Base-by-base conservation (phyloP, 2,797 vertebrate species). In the Fundulus diaphanus region DNA sequence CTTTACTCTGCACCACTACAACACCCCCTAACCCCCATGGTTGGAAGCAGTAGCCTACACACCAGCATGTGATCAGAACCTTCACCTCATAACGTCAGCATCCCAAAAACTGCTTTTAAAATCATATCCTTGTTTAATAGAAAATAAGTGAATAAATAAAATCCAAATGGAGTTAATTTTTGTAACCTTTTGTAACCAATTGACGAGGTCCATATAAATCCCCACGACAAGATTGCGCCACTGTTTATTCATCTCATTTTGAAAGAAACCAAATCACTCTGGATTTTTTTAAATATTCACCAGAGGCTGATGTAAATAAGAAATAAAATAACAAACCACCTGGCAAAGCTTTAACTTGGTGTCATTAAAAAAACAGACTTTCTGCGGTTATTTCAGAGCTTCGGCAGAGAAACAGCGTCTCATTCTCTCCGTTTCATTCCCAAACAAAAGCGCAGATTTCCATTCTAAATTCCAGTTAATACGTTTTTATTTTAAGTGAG, bases 141-240 rank as follows among this genome's bases (percentile, higher is more conserved):
- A 42, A 42, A 42, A 42, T 42, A 42, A 87, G 83, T 81, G 73
- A 67, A 78, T 57, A 83, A 90, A 92, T 87, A 84, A 89, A 56
- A 44, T 15, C 83, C 83, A 73, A 74, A 87, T 85, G 74, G 75
- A 88, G 89, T 89, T 89, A 92, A 91, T 91, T 91, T 84, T 84
- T 80, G 67, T 79, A 87, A 83, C 78, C 79, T 90, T 86, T 89
- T n/a, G n/a, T n/a, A n/a, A 69, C 88, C 86, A 90, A 90, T 86
- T 92, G 86, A 91, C 86, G 81, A 87, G 85, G 86, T 67, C 84
- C 80, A 7, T 78, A 87, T 78, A 87, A 90, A 91, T 89, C 68
- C 85, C 42, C 85, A 67, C 87, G 85, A 88, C 77, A 87, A 88
- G 89, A 88, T 90, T 90, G 89, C 69, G 74, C 66, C 69, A 42